phyloP scores from a whole-genome alignment of 2,113 vertebrate species.

The Semicossyphus pulcher region DNA sequence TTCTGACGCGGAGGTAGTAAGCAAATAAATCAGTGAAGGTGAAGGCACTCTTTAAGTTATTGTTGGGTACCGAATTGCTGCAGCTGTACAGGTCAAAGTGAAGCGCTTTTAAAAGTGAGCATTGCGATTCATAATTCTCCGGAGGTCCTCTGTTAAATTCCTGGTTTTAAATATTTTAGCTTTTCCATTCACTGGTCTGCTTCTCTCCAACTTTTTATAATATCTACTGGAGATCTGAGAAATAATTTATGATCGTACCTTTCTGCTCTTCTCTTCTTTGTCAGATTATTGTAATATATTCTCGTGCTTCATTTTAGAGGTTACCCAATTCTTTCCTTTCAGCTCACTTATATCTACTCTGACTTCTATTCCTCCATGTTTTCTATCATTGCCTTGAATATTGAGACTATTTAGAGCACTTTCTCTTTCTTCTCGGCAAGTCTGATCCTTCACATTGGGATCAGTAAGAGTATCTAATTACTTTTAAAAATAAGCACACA shows the following conservation, averaged over 20 bases:
- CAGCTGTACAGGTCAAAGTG: no score
- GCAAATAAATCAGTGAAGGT: background rate
- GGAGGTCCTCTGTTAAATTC: background rate
- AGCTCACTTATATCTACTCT: background rate
- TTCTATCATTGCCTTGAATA: background rate
- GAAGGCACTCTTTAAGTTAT: background rate
- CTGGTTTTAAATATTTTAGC: background rate
- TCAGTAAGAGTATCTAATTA: no score
- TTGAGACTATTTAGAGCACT: background rate
- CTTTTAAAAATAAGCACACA: no score
- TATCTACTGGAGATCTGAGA: background rate
- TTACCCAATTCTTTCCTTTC: background rate
- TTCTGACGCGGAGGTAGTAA: background rate
- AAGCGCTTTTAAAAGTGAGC: no score
- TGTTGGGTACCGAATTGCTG: background rate
- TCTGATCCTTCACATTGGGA: background rate
- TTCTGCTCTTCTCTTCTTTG: background rate
- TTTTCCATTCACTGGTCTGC: background rate
- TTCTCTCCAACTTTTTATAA: background rate
- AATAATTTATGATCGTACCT: conserved; percentile 9
- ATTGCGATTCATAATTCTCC: no score
- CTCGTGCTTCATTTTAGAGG: background rate
- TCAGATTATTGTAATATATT: background rate
- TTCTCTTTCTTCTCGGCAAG: background rate
- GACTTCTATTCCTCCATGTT: background rate